Conservation (phyloP, 2,113 vertebrate species). For the Calypte anna region DNA sequence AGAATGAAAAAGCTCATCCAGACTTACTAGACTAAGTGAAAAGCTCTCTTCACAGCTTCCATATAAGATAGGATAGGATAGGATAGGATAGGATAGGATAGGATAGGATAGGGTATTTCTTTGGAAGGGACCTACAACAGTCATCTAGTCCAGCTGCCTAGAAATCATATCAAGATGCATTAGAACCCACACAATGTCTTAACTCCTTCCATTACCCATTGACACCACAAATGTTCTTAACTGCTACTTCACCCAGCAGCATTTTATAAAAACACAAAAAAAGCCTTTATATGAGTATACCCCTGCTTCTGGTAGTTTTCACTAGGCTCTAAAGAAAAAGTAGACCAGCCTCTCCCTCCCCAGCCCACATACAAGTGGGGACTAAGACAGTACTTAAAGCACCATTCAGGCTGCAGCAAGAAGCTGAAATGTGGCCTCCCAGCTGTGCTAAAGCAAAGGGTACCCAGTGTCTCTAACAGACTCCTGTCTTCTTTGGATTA, state of each 20-base stretch:
- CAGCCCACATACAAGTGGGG: fast-evolving
- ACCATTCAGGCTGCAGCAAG: neutral
- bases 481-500: neutral
- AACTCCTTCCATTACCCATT: neutral
- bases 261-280: neutral
- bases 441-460: neutral
- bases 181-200: neutral
- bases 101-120: neutral
- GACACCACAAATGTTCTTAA: neutral
- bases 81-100: too few species aligned
- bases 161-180: neutral
- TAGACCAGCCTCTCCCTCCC: neutral
- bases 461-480: neutral
- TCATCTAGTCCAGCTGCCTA: neutral
- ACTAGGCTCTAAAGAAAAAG: neutral
- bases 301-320: neutral
- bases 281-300: neutral
- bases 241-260: neutral
- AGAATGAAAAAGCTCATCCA: neutral
- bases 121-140: neutral
- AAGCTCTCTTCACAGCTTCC: neutral
- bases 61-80: neutral
- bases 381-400: fast-evolving
- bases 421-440: neutral
- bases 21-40: neutral